Conservation (phyloP, 2,888 invertebrate species). For the Melanostoma scalare region DNA sequence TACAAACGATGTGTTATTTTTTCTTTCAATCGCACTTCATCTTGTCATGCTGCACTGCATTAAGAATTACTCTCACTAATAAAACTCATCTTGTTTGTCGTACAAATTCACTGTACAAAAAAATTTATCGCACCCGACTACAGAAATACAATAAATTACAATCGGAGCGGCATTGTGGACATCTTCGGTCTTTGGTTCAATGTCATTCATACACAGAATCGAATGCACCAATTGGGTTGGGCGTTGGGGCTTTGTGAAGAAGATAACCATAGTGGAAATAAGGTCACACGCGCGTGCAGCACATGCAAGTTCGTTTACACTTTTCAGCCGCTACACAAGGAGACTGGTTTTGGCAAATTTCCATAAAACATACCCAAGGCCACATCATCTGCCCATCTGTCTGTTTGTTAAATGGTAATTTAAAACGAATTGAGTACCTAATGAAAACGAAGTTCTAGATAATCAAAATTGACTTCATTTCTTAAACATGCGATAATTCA, state of each 20-base stretch:
- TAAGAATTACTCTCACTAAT: constrained; percentile 13
- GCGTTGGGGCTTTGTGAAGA: neutral
- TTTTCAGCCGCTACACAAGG: constrained; percentile 5
- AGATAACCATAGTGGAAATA: constrained; percentile 44
- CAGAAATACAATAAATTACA: constrained; percentile 18
- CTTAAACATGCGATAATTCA: no score
- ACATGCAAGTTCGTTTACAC: constrained; percentile 29
- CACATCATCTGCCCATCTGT: neutral
- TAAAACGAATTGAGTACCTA: no score
- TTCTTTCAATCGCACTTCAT: neutral
- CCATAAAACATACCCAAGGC: constrained; percentile 5
- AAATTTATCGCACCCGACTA: neutral
- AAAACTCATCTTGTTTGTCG: neutral
- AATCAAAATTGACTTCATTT: no score
- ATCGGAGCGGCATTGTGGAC: constrained; percentile 13
- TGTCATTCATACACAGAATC: constrained; percentile 32
- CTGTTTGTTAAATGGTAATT: no score
- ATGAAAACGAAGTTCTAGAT: no score
- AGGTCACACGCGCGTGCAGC: constrained; percentile 58
- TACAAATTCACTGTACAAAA: neutral
- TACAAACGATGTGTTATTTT: neutral
- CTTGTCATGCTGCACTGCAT: neutral
- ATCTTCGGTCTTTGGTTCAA: constrained; percentile 47
- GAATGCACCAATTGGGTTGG: constrained; percentile 38
- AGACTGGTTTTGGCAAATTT: neutral